These are phyloP conservation scores for Athalia rosae DNA, from an alignment of 2,888 invertebrate species.

Conservation along the genomic window DNA sequence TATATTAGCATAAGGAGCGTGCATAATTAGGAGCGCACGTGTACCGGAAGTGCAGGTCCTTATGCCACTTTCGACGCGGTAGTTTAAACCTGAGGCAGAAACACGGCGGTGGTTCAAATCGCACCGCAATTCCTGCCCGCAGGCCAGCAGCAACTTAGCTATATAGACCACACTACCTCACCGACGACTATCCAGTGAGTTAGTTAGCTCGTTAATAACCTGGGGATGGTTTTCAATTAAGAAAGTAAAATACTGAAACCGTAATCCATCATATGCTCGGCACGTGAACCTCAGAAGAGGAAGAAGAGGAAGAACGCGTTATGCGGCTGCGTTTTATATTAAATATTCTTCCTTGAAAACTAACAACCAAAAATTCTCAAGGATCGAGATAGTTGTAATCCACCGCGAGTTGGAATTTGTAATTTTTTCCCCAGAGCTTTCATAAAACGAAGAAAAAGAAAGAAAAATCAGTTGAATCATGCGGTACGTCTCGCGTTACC, in stretches of 20 bases:
- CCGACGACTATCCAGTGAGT: slow-evolving; percentile 11
- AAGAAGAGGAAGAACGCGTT: too few relatives aligned
- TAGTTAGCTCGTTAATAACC: slow-evolving; percentile 41
- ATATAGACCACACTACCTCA: background rate
- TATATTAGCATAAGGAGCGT: slow-evolving; percentile 33
- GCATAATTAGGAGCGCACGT: slow-evolving; percentile 31
- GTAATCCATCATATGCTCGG: slow-evolving; percentile 36
- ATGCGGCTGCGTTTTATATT: too few relatives aligned
- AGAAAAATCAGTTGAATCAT: background rate
- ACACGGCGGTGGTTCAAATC: slow-evolving; percentile 20
- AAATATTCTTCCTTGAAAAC: too few relatives aligned
- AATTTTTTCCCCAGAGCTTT: background rate
- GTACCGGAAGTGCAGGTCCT: slow-evolving; percentile 37
- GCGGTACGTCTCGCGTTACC: background rate
- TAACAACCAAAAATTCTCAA: background rate
- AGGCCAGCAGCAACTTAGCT: background rate
- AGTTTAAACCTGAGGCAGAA: background rate
- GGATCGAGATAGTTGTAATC: background rate
- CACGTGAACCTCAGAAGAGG: slow-evolving; percentile 14
- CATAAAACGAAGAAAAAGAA: background rate
- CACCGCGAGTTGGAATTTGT: background rate
- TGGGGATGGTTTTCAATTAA: slow-evolving; percentile 47
- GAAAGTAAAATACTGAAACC: slow-evolving; percentile 38
- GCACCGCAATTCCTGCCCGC: slow-evolving; percentile 16
- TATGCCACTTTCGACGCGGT: background rate